phyloP scores from a whole-genome alignment of 2,797 vertebrate species.

The Podarcis lilfordi region DNA sequence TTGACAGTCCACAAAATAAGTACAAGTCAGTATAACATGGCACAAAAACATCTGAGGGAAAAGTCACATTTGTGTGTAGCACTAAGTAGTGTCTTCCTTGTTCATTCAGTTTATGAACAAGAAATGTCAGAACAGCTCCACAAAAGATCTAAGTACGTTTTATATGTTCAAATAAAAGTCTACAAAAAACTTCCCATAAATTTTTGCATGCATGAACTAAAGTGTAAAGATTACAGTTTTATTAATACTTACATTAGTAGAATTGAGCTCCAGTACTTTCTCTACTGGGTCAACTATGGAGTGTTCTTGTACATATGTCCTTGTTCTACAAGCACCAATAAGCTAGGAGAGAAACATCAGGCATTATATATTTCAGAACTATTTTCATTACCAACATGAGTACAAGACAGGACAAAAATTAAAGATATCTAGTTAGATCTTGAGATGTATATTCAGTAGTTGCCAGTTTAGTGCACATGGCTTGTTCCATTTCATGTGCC shows the following conservation, averaged over 20 bases:
- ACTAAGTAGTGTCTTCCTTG: background rate
- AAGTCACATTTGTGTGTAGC: background rate
- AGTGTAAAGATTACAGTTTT: background rate
- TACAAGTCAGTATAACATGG: background rate
- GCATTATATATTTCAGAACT: background rate
- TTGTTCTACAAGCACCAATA: slow-evolving; percentile 88
- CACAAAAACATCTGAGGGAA: background rate
- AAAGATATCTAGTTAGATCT: background rate
- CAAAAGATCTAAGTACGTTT: background rate
- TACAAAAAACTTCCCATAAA: background rate
- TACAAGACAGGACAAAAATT: background rate
- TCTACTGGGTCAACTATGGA: slow-evolving; percentile 91
- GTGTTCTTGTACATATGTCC: slow-evolving; percentile 93
- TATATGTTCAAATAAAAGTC: background rate
- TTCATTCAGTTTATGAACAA: background rate
- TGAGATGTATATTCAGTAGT: background rate
- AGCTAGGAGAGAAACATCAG: slow-evolving; percentile 79
- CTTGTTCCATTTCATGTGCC: background rate
- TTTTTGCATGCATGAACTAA: background rate
- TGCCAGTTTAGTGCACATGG: background rate
- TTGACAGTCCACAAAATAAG: background rate
- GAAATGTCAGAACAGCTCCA: background rate
- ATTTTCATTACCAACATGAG: background rate
- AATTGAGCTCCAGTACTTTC: slow-evolving; percentile 92
- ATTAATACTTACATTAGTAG: slow-evolving; percentile 89